phyloP scores from a whole-genome alignment of 2,888 invertebrate species.

The Dendrolimus pini region DNA sequence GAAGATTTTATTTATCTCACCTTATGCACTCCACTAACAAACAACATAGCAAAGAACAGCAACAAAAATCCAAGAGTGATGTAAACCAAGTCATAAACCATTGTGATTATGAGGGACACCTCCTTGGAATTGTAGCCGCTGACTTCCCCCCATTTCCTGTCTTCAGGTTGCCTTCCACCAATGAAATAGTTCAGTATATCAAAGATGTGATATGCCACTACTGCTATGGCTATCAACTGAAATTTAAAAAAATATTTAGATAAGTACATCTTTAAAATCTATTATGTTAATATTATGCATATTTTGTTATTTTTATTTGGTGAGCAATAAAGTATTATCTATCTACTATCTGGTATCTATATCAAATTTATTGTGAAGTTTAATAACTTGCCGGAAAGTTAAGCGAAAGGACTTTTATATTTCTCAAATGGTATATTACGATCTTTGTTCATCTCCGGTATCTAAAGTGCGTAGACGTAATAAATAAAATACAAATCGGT shows the following conservation, averaged over 20 bases:
- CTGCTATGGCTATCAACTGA: constrained; percentile 56
- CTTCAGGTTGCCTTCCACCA: not conserved
- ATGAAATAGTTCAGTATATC: not conserved
- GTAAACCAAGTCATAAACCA: constrained; percentile 52
- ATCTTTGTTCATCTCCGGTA: too few species aligned
- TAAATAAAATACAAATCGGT: too few species aligned
- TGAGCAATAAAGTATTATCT: too few species aligned
- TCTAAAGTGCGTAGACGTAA: too few species aligned
- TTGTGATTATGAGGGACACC: constrained; percentile 19
- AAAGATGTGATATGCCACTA: constrained; percentile 30
- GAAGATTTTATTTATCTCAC: constrained; percentile 22
- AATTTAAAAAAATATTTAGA: constrained; percentile 16
- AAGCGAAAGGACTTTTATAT: too few species aligned
- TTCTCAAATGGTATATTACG: too few species aligned
- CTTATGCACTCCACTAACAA: constrained; percentile 59
- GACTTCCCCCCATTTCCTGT: not conserved
- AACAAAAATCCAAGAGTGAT: constrained; percentile 44
- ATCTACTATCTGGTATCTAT: too few species aligned
- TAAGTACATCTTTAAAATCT: too few species aligned
- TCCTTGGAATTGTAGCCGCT: not conserved
- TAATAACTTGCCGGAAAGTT: too few species aligned
- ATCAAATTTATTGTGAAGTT: too few species aligned
- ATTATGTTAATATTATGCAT: too few species aligned
- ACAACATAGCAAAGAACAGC: constrained; percentile 46
- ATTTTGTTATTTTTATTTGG: too few species aligned